Base-by-base conservation (phyloP, 2,113 vertebrate species). In the Anthoscopus minutus region DNA sequence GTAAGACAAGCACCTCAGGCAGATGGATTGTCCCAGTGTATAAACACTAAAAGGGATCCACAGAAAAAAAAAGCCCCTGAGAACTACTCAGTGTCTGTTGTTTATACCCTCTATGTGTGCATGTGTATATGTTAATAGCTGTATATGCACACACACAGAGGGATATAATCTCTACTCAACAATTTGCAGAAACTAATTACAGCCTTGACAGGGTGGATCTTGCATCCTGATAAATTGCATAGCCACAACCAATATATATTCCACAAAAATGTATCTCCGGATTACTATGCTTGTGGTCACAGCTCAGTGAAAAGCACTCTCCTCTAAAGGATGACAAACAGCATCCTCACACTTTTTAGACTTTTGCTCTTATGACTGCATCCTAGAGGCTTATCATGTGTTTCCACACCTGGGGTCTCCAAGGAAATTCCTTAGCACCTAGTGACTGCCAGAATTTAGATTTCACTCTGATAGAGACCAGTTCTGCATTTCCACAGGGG, bases 401-500 rank as follows among this genome's bases (percentile, higher is more conserved):
- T 85, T 93, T 89, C 70, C 70, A 89, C 64, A 94, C 35, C 66
- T 72, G 38, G 35, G 7, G 45, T 85, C 78, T 91, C 81, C 62
- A 77, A 94, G 84, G 81, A 94, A 93, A 94, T 87, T 92, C 70
- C 81, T 85, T 54, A 66, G 54, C 70, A 91, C 53, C 23, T 87
- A 72, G 54, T 62, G 86, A 77, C 66, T 77, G 50, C 62, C 58
- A 57, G 66, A 92, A 79, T 94, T 93, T 82, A 91, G 61, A 87
- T 80, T 94, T 73, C 50, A 50, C 47, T 65, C 22, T 45, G 70
- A 79, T 15, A 94, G 66, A 76, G 37, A 89, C 42, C 38, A 77
- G 61, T 58, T 82, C 56, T 89, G 50, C 25, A 61, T 85, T 96
- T 92, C 78, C 81, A 78, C 51, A 50, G 93, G 25, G 65, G 11